Evolutionary conservation across 2,113 vertebrate genomes (phyloP).

Genomic region (Trichomycterus rosablanca): DNA sequence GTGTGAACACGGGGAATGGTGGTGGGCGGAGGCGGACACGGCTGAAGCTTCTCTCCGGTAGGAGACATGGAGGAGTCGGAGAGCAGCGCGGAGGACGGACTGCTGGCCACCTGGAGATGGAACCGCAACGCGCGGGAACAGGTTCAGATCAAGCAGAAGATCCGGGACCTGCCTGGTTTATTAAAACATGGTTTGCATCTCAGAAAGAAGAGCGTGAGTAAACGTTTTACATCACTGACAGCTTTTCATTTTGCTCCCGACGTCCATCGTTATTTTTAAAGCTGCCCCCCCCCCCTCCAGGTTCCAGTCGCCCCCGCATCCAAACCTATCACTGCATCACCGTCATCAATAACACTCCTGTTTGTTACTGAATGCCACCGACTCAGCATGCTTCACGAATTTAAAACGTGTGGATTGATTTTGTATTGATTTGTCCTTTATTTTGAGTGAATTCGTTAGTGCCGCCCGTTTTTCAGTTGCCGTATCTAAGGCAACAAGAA

Average conservation of each 20-base stretch:
- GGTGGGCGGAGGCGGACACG: slow-evolving; percentile 35
- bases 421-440: not conserved
- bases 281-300: not conserved
- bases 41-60: slow-evolving; percentile 29
- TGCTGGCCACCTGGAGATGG: slow-evolving; percentile 70
- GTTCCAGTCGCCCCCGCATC: not conserved
- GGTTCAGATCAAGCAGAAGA: slow-evolving; percentile 86
- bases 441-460: not conserved
- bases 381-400: not conserved
- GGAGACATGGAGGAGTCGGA: slow-evolving; percentile 71
- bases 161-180: slow-evolving; percentile 84
- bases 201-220: slow-evolving; percentile 85
- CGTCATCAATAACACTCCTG: not conserved
- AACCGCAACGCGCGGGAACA: slow-evolving; percentile 75
- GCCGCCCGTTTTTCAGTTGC: slow-evolving; percentile 3
- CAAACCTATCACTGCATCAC: not conserved
- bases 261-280: not conserved
- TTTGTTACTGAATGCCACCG: not conserved
- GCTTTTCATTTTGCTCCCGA: not conserved
- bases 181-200: slow-evolving; percentile 89
- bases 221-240: not conserved
- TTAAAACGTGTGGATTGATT: not conserved
- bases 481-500: slow-evolving; percentile 48
- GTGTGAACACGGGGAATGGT: slow-evolving; percentile 27
- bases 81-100: slow-evolving; percentile 69